phyloP scores from a whole-genome alignment of 2,113 vertebrate species.

The Channa maculata region DNA sequence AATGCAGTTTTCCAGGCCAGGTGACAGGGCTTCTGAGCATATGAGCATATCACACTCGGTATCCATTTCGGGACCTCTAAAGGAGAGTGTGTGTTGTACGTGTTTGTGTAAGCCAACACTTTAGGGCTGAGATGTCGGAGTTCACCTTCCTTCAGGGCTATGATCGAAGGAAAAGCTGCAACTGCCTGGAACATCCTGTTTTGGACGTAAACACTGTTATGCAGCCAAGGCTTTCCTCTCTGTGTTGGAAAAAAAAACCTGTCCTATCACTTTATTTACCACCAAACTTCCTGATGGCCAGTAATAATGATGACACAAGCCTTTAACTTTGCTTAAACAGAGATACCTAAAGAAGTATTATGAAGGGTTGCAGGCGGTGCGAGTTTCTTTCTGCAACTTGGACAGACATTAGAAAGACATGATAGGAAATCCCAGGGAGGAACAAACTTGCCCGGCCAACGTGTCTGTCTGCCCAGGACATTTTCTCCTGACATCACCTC shows the following conservation, averaged over 20 bases:
- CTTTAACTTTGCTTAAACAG: conserved; percentile 34
- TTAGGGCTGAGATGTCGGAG: conserved; percentile 45
- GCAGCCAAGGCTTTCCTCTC: conserved; percentile 46
- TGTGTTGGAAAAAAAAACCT: conserved; percentile 62
- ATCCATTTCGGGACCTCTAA: conserved; percentile 41
- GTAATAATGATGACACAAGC: conserved; percentile 21
- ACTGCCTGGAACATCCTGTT: conserved; percentile 76
- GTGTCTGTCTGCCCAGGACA: conserved; percentile 47
- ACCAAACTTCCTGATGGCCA: conserved; percentile 34
- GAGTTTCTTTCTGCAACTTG: conserved; percentile 46
- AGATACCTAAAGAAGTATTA: background rate
- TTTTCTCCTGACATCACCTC: conserved; percentile 68
- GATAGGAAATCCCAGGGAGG: conserved; percentile 68
- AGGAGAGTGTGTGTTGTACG: conserved; percentile 9
- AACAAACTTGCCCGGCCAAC: conserved; percentile 38
- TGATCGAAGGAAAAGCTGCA: conserved; percentile 63
- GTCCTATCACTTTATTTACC: conserved; percentile 38
- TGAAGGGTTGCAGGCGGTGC: conserved; percentile 45
- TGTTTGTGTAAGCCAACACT: conserved; percentile 45
- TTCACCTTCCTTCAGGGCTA: conserved; percentile 64
- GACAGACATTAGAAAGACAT: conserved; percentile 62
- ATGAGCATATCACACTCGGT: conserved; percentile 2
- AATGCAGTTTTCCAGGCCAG: conserved; percentile 21
- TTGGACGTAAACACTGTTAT: conserved; percentile 71
- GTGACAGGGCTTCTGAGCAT: conserved; percentile 25